Percentiles rank a stretch among this genome's conserved stretches.
Evolutionary conservation across 2,888 invertebrate species (phyloP).

Genomic region (Apamea sordens): DNA sequence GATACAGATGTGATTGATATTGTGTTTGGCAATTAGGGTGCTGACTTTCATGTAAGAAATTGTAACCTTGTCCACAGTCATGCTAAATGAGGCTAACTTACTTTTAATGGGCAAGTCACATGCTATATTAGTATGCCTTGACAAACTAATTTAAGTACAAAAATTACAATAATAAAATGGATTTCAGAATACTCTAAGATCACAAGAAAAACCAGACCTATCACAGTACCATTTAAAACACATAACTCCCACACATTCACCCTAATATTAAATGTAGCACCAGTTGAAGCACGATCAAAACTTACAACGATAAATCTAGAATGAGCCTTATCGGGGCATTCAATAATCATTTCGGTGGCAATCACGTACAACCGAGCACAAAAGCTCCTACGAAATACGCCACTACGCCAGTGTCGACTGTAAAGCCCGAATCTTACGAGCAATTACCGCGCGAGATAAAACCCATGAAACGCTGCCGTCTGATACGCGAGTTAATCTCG

Average conservation of each 20-base stretch:
- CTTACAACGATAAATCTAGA: slow-evolving; percentile 65
- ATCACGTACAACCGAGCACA: slow-evolving; percentile 77
- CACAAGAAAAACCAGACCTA: slow-evolving; percentile 10
- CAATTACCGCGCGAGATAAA: slow-evolving; percentile 84
- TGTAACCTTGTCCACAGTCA: not conserved
- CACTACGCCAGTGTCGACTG: slow-evolving; percentile 74
- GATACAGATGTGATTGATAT: not conserved
- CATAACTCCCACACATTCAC: slow-evolving; percentile 33
- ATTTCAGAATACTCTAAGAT: not conserved
- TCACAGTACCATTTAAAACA: slow-evolving; percentile 14
- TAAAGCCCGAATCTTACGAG: slow-evolving; percentile 84
- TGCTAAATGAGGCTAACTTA: not conserved
- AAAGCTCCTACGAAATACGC: slow-evolving; percentile 75
- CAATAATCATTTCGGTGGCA: slow-evolving; percentile 77
- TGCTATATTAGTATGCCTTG: not conserved
- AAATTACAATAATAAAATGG: not conserved
- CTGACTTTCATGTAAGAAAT: slow-evolving; percentile 22
- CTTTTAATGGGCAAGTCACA: slow-evolving; percentile 4
- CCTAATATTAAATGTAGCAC: slow-evolving; percentile 55
- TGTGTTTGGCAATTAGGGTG: not conserved
- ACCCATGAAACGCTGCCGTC: slow-evolving; percentile 79
- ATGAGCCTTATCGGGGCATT: slow-evolving; percentile 72
- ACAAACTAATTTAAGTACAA: not conserved
- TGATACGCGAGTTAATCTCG: slow-evolving; percentile 74
- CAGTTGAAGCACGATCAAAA: slow-evolving; percentile 64